phyloP scores from a whole-genome alignment of 2,888 invertebrate genomes.

The Nemotelus pantherinus region DNA sequence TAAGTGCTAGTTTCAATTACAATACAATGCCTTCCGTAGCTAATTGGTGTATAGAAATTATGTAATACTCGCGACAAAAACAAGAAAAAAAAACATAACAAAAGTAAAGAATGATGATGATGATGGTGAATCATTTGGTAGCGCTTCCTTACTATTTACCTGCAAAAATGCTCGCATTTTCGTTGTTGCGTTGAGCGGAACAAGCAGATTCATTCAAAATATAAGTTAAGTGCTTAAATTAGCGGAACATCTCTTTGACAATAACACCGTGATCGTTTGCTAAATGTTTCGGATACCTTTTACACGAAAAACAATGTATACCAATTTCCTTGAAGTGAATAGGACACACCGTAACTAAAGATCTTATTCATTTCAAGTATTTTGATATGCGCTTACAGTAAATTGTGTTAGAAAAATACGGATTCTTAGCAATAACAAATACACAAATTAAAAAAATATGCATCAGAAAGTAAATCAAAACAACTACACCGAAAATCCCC shows the following conservation, averaged over 20 bases:
- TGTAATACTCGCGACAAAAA: not conserved
- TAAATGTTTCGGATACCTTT: too few species aligned
- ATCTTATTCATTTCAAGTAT: too few species aligned
- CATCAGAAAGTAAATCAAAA: too few species aligned
- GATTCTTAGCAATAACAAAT: too few species aligned
- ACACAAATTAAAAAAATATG: too few species aligned
- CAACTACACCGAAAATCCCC: too few species aligned
- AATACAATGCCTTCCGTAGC: not conserved
- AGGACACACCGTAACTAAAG: too few species aligned
- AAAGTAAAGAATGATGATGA: not conserved
- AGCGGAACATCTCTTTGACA: not conserved
- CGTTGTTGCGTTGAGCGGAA: not conserved
- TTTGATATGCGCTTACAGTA: too few species aligned
- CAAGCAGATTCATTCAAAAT: not conserved
- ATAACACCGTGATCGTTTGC: not conserved
- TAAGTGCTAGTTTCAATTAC: constrained; percentile 56
- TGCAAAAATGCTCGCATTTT: not conserved
- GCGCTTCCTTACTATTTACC: constrained; percentile 3
- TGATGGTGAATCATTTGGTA: not conserved
- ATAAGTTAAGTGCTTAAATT: not conserved
- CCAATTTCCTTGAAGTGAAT: too few species aligned
- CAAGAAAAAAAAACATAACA: not conserved
- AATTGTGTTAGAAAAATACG: too few species aligned
- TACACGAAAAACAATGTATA: too few species aligned
- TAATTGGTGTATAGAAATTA: not conserved